A percentile compares a stretch with the other conserved stretches of the same genome.
These are phyloP conservation scores for Sarcophaga bullata DNA, from an alignment of 1,140 invertebrate species.

Conservation along the genomic window DNA sequence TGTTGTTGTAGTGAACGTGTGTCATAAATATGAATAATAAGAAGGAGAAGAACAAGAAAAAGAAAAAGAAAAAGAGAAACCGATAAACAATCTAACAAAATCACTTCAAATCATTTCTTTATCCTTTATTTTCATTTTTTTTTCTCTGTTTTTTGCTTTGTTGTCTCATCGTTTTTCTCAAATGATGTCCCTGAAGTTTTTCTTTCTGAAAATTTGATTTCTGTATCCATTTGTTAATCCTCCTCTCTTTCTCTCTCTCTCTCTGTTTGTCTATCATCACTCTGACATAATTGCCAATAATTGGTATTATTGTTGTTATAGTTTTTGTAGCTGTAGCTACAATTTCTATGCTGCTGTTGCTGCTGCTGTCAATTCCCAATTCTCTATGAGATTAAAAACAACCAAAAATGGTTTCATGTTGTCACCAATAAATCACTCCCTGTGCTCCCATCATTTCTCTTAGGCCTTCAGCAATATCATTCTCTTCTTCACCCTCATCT, in stretches of 20 bases:
- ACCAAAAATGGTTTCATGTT: conserved; percentile 23
- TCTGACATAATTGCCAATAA: conserved; percentile 38
- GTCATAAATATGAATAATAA: conserved; percentile 1
- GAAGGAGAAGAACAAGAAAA: neutral
- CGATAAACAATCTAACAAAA: conserved; percentile 9
- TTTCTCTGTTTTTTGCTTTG: no score
- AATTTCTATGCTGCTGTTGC: neutral
- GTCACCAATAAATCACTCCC: conserved; percentile 31
- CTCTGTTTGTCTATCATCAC: neutral
- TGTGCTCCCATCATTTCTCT: neutral
- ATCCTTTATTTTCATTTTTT: neutral
- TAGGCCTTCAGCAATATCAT: no score
- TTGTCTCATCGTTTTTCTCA: neutral
- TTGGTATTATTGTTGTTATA: conserved; percentile 25
- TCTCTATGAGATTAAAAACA: conserved; percentile 29
- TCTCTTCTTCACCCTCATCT: no score
- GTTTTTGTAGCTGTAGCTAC: neutral
- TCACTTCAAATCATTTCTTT: neutral
- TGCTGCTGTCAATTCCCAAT: conserved; percentile 28
- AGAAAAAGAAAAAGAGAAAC: neutral
- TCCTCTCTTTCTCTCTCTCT: neutral
- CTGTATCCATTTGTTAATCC: neutral
- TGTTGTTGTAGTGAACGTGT: neutral
- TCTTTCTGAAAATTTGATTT: neutral
- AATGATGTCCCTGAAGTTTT: conserved; percentile 12